Percentiles rank a stretch among this genome's conserved stretches.
Evolutionary conservation across 2,888 invertebrate species (phyloP).

Genomic region (Watsonalla binaria): DNA sequence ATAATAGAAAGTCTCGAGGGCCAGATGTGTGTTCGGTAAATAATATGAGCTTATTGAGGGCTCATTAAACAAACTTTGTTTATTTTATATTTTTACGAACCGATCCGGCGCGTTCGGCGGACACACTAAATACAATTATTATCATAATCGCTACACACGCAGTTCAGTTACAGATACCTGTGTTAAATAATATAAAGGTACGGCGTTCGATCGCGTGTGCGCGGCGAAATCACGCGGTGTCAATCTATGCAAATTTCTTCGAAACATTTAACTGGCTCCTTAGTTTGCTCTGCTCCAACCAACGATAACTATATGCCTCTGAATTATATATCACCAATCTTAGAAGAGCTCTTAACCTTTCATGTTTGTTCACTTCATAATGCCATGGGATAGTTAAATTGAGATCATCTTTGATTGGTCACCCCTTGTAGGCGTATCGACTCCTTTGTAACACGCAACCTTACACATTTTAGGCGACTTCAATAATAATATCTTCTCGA

Average conservation of each 20-base stretch:
- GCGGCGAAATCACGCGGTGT: constrained; percentile 59
- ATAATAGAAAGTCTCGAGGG: constrained; percentile 72
- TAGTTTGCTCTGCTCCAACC: constrained; percentile 55
- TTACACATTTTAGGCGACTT: not conserved
- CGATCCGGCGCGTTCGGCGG: constrained; percentile 52
- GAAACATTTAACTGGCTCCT: constrained; percentile 70
- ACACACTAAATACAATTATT: constrained; percentile 48
- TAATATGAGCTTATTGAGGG: constrained; percentile 58
- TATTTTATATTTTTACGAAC: constrained; percentile 60
- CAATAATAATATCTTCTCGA: not conserved
- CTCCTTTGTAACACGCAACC: constrained; percentile 19
- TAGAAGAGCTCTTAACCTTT: constrained; percentile 34
- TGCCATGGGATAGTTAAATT: constrained; percentile 25
- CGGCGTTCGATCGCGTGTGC: constrained; percentile 47
- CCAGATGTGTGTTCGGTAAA: constrained; percentile 73
- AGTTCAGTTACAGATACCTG: constrained; percentile 13
- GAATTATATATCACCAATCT: constrained; percentile 41
- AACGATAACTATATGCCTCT: constrained; percentile 49
- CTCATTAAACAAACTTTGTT: constrained; percentile 59
- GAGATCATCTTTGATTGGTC: constrained; percentile 34
- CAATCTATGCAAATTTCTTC: constrained; percentile 77
- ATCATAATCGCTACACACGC: constrained; percentile 41
- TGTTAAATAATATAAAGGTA: constrained; percentile 33
- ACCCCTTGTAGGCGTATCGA: constrained; percentile 35
- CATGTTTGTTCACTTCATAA: constrained; percentile 22